These are phyloP conservation scores for Epinotia ramella DNA, from an alignment of 2,888 invertebrate genomes.

Conservation along the genomic window DNA sequence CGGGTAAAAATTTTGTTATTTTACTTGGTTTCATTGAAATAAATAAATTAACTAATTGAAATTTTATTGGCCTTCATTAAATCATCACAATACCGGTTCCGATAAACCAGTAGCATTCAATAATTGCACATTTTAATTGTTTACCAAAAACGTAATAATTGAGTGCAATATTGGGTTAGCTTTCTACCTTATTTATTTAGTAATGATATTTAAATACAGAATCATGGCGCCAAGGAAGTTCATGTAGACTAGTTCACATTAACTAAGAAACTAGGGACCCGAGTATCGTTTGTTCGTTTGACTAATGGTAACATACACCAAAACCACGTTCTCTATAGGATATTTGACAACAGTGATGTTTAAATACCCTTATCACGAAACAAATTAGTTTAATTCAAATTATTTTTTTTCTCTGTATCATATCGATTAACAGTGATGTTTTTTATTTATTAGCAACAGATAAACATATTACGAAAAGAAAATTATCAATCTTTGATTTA, in stretches of 20 bases:
- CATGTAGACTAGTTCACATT: background rate
- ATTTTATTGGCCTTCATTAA: background rate
- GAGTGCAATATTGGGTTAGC: background rate
- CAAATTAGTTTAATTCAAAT: too few species aligned
- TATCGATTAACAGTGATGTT: too few species aligned
- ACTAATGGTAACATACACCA: too few species aligned
- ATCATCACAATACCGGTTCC: background rate
- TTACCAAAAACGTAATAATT: background rate
- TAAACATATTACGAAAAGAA: too few species aligned
- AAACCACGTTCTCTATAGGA: too few species aligned
- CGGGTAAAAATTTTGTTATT: background rate
- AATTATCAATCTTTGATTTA: too few species aligned
- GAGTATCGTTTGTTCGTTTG: too few species aligned
- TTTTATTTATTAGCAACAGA: too few species aligned
- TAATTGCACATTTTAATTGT: background rate
- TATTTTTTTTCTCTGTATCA: too few species aligned
- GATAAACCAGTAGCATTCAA: background rate
- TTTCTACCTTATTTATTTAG: conserved; percentile 2
- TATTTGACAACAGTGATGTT: too few species aligned
- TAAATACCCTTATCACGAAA: too few species aligned
- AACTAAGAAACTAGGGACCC: background rate
- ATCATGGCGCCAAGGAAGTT: background rate
- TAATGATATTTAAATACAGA: conserved; percentile 22
- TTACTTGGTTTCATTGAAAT: background rate
- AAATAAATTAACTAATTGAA: background rate